Evolutionary conservation across 1,140 invertebrate species (phyloP).

Genomic region (Euura saliciscinereae): DNA sequence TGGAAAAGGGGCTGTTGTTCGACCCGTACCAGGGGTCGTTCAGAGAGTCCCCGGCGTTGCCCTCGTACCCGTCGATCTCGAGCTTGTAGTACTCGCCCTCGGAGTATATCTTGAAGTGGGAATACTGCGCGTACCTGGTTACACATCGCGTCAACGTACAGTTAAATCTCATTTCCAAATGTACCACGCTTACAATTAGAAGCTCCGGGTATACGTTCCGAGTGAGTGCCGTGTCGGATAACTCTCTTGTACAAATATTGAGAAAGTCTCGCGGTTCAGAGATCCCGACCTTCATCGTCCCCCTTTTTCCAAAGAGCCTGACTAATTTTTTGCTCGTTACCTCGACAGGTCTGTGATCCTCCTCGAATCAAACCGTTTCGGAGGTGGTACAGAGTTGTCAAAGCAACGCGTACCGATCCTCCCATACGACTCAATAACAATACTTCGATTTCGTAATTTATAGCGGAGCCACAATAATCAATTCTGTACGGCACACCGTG

Average conservation of each 20-base stretch:
- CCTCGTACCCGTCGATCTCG: conserved; percentile 90
- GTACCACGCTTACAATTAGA: background rate
- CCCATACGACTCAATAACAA: too few relatives aligned
- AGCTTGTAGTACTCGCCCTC: conserved; percentile 91
- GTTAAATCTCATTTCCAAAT: background rate
- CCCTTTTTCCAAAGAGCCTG: background rate
- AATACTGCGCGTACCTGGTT: conserved; percentile 85
- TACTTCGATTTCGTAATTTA: too few relatives aligned
- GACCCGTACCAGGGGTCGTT: conserved; percentile 93
- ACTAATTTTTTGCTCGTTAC: conserved; percentile 1
- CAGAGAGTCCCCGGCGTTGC: conserved; percentile 87
- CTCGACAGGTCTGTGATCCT: background rate
- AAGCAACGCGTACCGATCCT: too few relatives aligned
- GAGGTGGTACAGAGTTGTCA: too few relatives aligned
- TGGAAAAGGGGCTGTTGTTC: conserved; percentile 90
- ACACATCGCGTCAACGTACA: conserved; percentile 18
- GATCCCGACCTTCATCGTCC: background rate
- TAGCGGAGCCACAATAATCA: too few relatives aligned
- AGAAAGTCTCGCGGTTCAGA: background rate
- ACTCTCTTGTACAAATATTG: background rate
- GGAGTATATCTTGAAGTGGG: conserved; percentile 89
- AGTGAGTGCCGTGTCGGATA: background rate
- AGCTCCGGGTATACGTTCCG: background rate
- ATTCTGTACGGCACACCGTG: too few relatives aligned
- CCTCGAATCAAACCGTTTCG: too few relatives aligned